These are phyloP conservation scores for Drosophila micromelanica DNA, from an alignment of 1,140 invertebrate species.

Conservation along the genomic window DNA sequence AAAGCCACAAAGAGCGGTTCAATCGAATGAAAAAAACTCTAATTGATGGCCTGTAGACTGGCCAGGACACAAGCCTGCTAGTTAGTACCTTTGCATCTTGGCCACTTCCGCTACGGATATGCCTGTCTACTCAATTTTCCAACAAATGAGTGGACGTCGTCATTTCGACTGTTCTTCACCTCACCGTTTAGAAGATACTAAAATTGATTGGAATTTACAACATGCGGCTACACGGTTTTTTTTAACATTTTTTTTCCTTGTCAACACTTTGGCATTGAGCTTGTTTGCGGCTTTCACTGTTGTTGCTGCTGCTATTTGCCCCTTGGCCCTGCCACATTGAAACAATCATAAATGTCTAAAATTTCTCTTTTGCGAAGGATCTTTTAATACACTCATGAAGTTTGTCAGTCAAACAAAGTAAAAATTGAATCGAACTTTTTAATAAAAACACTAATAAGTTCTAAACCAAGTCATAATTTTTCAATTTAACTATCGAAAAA, in stretches of 20 bases:
- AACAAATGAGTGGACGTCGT: slow-evolving; percentile 63
- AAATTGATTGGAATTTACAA: slow-evolving; percentile 81
- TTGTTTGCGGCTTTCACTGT: slow-evolving; percentile 57
- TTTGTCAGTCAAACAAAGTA: not conserved
- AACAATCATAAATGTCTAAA: slow-evolving; percentile 54
- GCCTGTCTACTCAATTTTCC: slow-evolving; percentile 82
- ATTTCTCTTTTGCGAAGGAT: not conserved
- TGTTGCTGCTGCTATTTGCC: slow-evolving; percentile 30
- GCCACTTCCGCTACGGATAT: slow-evolving; percentile 75
- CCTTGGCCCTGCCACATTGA: slow-evolving; percentile 15
- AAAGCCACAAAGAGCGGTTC: slow-evolving; percentile 52
- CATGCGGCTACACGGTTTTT: slow-evolving; percentile 55
- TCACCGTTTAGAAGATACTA: slow-evolving; percentile 49
- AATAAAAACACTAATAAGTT: no score
- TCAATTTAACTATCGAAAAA: no score
- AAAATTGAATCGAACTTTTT: not conserved
- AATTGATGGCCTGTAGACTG: slow-evolving; percentile 60
- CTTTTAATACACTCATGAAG: not conserved
- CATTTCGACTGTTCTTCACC: slow-evolving; percentile 18
- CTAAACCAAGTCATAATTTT: no score
- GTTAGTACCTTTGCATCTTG: slow-evolving; percentile 66
- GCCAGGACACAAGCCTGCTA: slow-evolving; percentile 8
- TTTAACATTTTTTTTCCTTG: slow-evolving; percentile 30
- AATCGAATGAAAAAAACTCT: slow-evolving; percentile 32
- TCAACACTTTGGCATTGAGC: slow-evolving; percentile 60